Percentiles rank a stretch among this genome's conserved stretches.
Conservation (phyloP, 2,113 vertebrate species). For the Vimba vimba region DNA sequence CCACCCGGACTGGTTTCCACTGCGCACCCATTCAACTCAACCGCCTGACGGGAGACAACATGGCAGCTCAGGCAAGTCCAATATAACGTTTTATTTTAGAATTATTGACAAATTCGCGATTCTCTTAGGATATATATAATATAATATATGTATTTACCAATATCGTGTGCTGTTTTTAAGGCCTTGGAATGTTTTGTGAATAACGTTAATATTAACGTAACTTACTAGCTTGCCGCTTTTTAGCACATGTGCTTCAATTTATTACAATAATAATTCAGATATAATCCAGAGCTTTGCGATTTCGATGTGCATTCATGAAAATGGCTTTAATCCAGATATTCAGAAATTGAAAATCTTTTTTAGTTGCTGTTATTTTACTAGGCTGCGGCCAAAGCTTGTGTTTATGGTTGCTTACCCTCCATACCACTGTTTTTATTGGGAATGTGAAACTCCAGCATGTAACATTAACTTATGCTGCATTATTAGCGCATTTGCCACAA, state of each 20-base stretch:
- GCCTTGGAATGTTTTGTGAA: background rate
- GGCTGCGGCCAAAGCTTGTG: background rate
- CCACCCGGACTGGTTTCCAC: constrained; percentile 65
- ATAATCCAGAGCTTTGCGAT: background rate
- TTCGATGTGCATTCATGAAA: background rate
- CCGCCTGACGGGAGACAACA: constrained; percentile 65
- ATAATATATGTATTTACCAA: background rate
- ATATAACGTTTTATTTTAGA: background rate
- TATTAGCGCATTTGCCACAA: background rate
- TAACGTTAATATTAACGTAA: background rate
- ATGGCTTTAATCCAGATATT: background rate
- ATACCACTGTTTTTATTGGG: background rate
- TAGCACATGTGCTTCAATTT: constrained; percentile 28
- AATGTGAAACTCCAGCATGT: background rate
- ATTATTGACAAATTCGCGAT: background rate
- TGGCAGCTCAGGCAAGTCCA: constrained; percentile 69
- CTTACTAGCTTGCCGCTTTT: background rate
- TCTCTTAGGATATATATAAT: too few species aligned
- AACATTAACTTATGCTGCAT: too few species aligned
- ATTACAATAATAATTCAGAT: background rate
- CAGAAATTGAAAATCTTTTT: background rate
- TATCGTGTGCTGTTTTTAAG: background rate
- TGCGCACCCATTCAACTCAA: constrained; percentile 60
- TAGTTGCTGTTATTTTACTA: background rate
- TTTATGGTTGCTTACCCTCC: background rate